phyloP scores from a whole-genome alignment of 2,888 invertebrate genomes.

The Brenthis hecate region DNA sequence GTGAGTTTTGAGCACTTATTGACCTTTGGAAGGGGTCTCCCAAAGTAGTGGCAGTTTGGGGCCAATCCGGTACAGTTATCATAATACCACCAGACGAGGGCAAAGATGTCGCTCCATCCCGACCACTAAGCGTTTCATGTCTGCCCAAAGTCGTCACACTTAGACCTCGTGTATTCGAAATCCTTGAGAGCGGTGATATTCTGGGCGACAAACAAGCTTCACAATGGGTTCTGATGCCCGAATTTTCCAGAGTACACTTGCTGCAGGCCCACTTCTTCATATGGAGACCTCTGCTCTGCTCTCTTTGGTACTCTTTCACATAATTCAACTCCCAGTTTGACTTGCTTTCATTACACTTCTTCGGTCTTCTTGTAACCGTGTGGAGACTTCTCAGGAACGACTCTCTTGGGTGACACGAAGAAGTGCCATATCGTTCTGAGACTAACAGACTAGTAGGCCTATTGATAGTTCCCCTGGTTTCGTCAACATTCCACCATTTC shows the following conservation, averaged over 20 bases:
- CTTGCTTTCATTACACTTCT: slow-evolving; percentile 71
- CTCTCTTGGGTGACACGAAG: slow-evolving; percentile 64
- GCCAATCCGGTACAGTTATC: slow-evolving; percentile 86
- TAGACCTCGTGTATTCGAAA: slow-evolving; percentile 69
- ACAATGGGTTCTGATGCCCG: slow-evolving; percentile 85
- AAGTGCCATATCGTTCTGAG: slow-evolving; percentile 72
- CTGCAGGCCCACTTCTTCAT: slow-evolving; percentile 86
- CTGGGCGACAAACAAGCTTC: slow-evolving; percentile 89
- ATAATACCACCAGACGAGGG: slow-evolving; percentile 82
- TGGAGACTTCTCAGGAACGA: slow-evolving; percentile 73
- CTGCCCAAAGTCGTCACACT: slow-evolving; percentile 75
- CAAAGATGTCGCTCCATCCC: slow-evolving; percentile 71
- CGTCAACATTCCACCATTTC: slow-evolving; percentile 79
- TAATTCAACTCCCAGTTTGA: slow-evolving; percentile 78
- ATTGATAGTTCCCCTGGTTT: slow-evolving; percentile 70
- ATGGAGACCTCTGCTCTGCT: slow-evolving; percentile 69
- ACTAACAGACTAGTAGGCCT: slow-evolving; percentile 83
- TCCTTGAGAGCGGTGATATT: slow-evolving; percentile 64
- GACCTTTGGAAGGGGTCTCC: slow-evolving; percentile 65
- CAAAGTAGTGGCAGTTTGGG: slow-evolving; percentile 62
- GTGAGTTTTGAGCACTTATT: slow-evolving; percentile 73
- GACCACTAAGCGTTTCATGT: slow-evolving; percentile 62
- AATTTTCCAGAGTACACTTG: slow-evolving; percentile 89
- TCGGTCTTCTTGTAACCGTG: slow-evolving; percentile 74
- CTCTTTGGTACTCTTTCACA: slow-evolving; percentile 73